Evolutionary conservation across 2,113 vertebrate genomes (phyloP).

Genomic region (Marmota monax): DNA sequence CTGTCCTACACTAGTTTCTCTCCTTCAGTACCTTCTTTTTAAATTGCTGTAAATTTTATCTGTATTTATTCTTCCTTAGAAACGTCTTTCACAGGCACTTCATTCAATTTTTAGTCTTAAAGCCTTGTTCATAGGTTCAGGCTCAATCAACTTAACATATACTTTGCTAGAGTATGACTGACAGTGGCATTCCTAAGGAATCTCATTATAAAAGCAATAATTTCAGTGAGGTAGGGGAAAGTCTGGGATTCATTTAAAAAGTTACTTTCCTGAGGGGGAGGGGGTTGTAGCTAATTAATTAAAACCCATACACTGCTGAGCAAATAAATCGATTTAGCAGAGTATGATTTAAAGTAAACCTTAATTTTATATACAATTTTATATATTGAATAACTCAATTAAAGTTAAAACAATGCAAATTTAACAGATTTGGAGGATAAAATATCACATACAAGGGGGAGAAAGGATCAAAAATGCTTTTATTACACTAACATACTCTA

Average conservation of each 20-base stretch:
- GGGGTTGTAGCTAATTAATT: constrained; percentile 24
- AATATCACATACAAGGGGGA: background rate
- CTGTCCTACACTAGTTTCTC: background rate
- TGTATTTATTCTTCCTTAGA: constrained; percentile 47
- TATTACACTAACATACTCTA: background rate
- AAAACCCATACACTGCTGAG: constrained; percentile 7
- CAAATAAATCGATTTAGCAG: constrained; percentile 45
- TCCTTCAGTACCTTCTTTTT: background rate
- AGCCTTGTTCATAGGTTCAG: background rate
- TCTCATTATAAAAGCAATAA: constrained; percentile 34
- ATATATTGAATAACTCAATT: background rate
- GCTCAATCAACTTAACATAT: background rate
- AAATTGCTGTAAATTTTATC: constrained; percentile 31
- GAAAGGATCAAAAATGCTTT: background rate
- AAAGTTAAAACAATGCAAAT: constrained; percentile 27
- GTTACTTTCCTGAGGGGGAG: background rate
- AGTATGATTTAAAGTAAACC: constrained; percentile 12
- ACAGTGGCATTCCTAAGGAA: background rate
- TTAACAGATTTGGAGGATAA: background rate
- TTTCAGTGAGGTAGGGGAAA: background rate
- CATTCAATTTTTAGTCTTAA: constrained; percentile 44
- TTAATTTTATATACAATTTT: background rate
- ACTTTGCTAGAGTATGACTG: background rate
- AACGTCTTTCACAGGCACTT: constrained; percentile 36
- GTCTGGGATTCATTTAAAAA: background rate